These are phyloP conservation scores for Grus americana DNA, from an alignment of 2,113 vertebrate genomes.

Conservation along the genomic window DNA sequence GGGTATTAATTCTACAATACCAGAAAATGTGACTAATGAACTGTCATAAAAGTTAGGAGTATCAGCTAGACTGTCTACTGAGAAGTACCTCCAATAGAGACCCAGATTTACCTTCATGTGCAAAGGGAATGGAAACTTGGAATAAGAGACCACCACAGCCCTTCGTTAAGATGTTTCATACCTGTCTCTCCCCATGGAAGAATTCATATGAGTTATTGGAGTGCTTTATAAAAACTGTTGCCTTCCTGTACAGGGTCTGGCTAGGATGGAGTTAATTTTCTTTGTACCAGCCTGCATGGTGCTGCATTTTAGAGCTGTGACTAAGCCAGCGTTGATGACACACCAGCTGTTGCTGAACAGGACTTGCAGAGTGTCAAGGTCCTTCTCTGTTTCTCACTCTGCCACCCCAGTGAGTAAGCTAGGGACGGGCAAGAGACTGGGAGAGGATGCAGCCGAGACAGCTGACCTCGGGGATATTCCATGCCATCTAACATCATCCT, in stretches of 20 bases:
- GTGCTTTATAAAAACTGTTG: neutral
- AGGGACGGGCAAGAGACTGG: neutral
- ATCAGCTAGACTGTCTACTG: neutral
- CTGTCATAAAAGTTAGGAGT: neutral
- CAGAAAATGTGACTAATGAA: neutral
- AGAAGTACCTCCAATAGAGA: neutral
- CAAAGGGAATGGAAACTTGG: neutral
- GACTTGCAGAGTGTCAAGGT: neutral
- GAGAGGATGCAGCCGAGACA: neutral
- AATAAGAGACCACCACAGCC: neutral
- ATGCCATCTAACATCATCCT: neutral
- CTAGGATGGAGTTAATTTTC: neutral
- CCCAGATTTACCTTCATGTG: neutral
- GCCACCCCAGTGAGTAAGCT: neutral
- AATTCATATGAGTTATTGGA: neutral
- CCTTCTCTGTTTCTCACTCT: neutral
- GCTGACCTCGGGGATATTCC: neutral
- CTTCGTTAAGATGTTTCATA: neutral
- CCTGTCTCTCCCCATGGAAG: neutral
- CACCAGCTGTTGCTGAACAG: neutral
- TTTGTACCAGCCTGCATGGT: neutral
- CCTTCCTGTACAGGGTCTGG: neutral
- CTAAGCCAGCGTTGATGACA: neutral
- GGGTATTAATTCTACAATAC: neutral
- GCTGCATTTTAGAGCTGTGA: fast-evolving